Conservation (phyloP, 2,113 vertebrate species). For the Gambusia affinis region DNA sequence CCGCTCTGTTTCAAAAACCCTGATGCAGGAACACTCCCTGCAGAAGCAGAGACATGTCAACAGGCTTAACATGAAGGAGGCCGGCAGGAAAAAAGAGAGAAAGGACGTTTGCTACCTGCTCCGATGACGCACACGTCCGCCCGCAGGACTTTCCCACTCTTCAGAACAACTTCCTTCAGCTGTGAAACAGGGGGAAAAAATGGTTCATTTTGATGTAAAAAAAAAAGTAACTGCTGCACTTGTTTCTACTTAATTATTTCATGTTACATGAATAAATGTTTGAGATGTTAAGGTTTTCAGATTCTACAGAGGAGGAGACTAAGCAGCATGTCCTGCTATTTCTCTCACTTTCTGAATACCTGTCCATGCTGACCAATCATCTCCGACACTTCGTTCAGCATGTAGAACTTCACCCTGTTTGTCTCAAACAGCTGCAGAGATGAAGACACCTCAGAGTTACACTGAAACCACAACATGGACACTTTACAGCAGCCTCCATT, state of each 20-base stretch:
- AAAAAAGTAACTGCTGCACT: background rate
- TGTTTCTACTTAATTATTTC: background rate
- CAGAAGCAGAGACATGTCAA: background rate
- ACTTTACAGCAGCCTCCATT: background rate
- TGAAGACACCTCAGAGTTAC: conserved; percentile 13
- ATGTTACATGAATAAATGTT: background rate
- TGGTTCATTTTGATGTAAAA: background rate
- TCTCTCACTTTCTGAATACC: conserved; percentile 88
- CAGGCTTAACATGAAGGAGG: background rate
- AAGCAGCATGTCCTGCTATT: conserved; percentile 69
- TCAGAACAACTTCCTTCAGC: conserved; percentile 98
- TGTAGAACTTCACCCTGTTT: conserved; percentile 97
- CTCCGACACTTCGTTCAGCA: conserved; percentile 96
- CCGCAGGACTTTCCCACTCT: conserved; percentile 94
- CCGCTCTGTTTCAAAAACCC: conserved; percentile 93
- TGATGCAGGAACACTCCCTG: conserved; percentile 90
- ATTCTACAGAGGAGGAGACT: conserved; percentile 12
- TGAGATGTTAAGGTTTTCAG: background rate
- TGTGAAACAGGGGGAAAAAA: conserved; percentile 52
- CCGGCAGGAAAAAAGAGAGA: background rate
- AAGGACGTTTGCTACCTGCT: conserved; percentile 82
- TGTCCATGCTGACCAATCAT: conserved; percentile 96
- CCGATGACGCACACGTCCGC: conserved; percentile 96
- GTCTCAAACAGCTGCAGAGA: conserved; percentile 90
- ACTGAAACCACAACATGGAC: background rate